Evolutionary conservation across 1,140 invertebrate genomes (phyloP), one percentile per base, ranked within the genome.

Genomic region (Diabrotica virgifera): DNA sequence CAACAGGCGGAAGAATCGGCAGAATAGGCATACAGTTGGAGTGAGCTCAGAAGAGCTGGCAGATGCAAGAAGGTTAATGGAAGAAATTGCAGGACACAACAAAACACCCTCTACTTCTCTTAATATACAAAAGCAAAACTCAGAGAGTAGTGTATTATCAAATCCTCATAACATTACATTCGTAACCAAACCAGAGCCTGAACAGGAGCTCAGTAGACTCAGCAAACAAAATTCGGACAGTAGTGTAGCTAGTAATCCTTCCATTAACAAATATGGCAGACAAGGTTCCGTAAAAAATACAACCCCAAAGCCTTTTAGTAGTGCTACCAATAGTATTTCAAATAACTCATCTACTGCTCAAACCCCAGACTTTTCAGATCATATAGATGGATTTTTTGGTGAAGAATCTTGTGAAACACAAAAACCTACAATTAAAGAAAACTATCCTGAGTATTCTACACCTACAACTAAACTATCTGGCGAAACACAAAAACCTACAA

Each of bases 11-110:
- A 74, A 75, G 69, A 78, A 79, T 62, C 81, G 85, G 40, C 81
- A 83, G 37, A 84, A 85, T 38, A 82, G 91, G 5, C 90, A 93
- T 72, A 94, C 91, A 0, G 90, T 94, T 5, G 91, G 90, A 12
- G 91, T 93, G 2, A 91, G 88, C 5, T 81, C 84, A 2, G 90
- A 92, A 74, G 91, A 94, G 70, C 77, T 94, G 35, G 89, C 86
- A 0, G 84, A 87, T 66, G 91, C 91, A 0, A 82, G 91, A 52
- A 84, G 86, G 59, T 85, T 90, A 72, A 83, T 93, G 51, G 86
- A 90, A 71, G 83, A 89, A 66, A 85, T 87, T 72, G 80, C 82
- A 6, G 73, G 86, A 11, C 59, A 72, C n/a, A 60, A 72, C 8
- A 51, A 73, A 11, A 59, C 63, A 36, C 71, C 80, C 70, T 76